Percentiles rank a stretch among this genome's conserved stretches.
Conservation (phyloP, 1,140 invertebrate genomes). For the Drosophila cardini region DNA sequence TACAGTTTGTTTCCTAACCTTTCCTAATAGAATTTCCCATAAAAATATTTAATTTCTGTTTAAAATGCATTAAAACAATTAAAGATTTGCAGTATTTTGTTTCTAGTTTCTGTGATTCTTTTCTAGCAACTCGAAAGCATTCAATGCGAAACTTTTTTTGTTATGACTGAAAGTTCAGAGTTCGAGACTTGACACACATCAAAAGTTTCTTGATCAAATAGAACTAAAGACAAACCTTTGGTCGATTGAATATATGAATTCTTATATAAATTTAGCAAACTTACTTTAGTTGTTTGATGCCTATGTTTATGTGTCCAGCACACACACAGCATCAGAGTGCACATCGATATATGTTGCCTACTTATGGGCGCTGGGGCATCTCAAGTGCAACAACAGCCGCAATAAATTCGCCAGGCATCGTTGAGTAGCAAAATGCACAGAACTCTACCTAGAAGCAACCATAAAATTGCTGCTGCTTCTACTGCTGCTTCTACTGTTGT, state of each 20-base stretch:
- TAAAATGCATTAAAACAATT: no score
- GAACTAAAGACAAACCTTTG: constrained; percentile 48
- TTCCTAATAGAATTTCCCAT: no score
- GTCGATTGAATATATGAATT: constrained; percentile 76
- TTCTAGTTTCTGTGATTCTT: neutral
- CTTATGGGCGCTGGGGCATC: constrained; percentile 55
- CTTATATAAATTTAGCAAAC: constrained; percentile 66
- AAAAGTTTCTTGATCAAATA: constrained; percentile 51
- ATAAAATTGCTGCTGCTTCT: constrained; percentile 22
- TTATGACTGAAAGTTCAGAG: constrained; percentile 49
- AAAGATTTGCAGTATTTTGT: no score
- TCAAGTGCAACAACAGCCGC: constrained; percentile 65
- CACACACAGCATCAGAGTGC: constrained; percentile 1
- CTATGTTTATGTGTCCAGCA: constrained; percentile 40
- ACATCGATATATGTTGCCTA: constrained; percentile 65
- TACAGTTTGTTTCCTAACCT: no score
- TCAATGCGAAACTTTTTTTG: constrained; percentile 47
- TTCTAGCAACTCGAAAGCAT: constrained; percentile 4
- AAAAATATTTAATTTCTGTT: no score
- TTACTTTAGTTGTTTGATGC: constrained; percentile 43
- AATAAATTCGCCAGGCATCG: constrained; percentile 40
- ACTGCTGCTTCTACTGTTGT: no score
- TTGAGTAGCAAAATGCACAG: constrained; percentile 41
- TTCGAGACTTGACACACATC: constrained; percentile 45
- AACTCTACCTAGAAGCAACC: constrained; percentile 41